These are phyloP conservation scores for Apis laboriosa DNA, from an alignment of 1,140 invertebrate genomes.

Conservation along the genomic window DNA sequence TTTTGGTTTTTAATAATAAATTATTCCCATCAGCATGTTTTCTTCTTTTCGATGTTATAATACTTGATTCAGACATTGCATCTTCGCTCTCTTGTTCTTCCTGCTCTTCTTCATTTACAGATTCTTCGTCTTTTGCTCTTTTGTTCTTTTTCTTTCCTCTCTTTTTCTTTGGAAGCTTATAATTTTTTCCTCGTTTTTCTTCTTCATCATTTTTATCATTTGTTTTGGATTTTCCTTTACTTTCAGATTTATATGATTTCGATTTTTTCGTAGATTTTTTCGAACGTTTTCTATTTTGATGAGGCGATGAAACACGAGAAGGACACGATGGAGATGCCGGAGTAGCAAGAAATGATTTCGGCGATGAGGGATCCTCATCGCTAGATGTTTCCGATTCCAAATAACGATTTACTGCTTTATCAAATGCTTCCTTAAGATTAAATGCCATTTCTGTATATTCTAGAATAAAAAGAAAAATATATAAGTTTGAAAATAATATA, in stretches of 20 bases:
- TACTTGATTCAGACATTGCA: slow-evolving; percentile 76
- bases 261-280: slow-evolving; percentile 75
- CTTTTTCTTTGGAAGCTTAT: slow-evolving; percentile 69
- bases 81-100: slow-evolving; percentile 71
- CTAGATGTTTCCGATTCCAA: slow-evolving; percentile 90
- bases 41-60: slow-evolving; percentile 75
- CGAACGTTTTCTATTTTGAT: slow-evolving; percentile 74
- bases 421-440: slow-evolving; percentile 89
- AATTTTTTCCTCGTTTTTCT: slow-evolving; percentile 59
- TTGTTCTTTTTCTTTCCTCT: slow-evolving; percentile 70
- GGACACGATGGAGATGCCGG: slow-evolving; percentile 65
- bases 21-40: slow-evolving; percentile 70
- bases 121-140: slow-evolving; percentile 76
- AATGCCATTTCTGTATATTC: slow-evolving; percentile 95
- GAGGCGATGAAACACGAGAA: slow-evolving; percentile 66
- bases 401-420: slow-evolving; percentile 89
- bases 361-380: slow-evolving; percentile 80
- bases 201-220: slow-evolving; percentile 78
- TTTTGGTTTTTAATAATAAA: slow-evolving; percentile 79
- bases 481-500: neutral
- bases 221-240: slow-evolving; percentile 69
- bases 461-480: slow-evolving; percentile 75
- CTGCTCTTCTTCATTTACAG: slow-evolving; percentile 77
- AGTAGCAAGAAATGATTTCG: slow-evolving; percentile 52
- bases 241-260: slow-evolving; percentile 72